Conservation (phyloP, 37 sponge, comb jelly and placozoan species). For the Agelas oroides region DNA sequence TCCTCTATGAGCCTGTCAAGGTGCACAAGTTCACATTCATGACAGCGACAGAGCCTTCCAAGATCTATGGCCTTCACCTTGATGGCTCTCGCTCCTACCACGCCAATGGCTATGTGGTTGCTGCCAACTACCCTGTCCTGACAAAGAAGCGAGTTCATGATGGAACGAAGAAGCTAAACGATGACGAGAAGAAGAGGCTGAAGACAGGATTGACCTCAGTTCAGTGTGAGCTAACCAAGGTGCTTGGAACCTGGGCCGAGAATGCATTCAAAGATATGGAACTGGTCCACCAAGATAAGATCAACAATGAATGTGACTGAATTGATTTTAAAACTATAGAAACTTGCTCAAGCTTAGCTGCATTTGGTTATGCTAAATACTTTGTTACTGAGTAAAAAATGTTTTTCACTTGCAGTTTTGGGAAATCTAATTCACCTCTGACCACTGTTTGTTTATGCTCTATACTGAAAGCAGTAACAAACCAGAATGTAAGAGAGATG, state of each 20-base stretch:
- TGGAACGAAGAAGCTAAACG: slow-evolving; percentile 20
- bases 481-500: no score
- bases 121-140: slow-evolving; percentile 31
- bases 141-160: slow-evolving; percentile 22
- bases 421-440: no score
- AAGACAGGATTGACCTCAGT: neutral
- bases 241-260: slow-evolving; percentile 21
- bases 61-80: slow-evolving; percentile 23
- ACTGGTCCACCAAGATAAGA: no score
- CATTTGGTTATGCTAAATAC: no score
- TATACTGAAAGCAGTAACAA: no score
- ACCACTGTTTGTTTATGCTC: no score
- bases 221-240: neutral
- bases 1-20: slow-evolving; percentile 29
- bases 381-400: no score
- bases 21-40: slow-evolving; percentile 1
- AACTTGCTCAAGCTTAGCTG: no score
- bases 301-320: no score
- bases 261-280: slow-evolving; percentile 10
- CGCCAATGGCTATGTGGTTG: slow-evolving; percentile 20
- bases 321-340: no score
- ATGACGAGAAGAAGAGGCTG: slow-evolving; percentile 10
- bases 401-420: no score
- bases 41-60: neutral
- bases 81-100: slow-evolving; percentile 28